Evolutionary conservation across 2,888 invertebrate species (phyloP).

Genomic region (Seira ritae): DNA sequence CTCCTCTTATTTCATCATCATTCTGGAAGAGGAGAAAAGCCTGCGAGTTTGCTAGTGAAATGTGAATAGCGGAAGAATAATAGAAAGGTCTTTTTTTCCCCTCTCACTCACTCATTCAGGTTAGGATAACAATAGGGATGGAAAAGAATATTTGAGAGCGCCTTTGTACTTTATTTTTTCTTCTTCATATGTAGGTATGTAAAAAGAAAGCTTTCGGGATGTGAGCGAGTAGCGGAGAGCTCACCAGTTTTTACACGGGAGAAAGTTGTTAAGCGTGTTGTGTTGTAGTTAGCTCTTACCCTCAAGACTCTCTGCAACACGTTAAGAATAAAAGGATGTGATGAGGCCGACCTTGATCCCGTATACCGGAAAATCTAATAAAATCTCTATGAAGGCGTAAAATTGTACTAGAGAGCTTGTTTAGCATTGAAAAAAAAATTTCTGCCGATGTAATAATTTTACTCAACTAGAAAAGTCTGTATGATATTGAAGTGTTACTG

Average conservation of each 20-base stretch:
- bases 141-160: background rate
- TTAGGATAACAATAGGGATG: background rate
- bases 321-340: constrained; percentile 50
- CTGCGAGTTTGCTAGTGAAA: background rate
- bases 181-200: background rate
- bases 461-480: no score
- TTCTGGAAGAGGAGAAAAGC: background rate
- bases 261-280: constrained; percentile 1
- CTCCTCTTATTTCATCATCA: background rate
- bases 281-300: background rate
- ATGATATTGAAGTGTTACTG: no score
- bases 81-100: background rate
- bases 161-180: background rate
- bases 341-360: constrained; percentile 50
- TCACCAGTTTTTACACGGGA: background rate
- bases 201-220: background rate
- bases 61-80: background rate
- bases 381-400: constrained; percentile 57
- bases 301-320: constrained; percentile 1
- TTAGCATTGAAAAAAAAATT: background rate
- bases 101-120: background rate
- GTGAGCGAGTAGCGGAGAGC: constrained; percentile 6
- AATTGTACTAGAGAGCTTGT: background rate
- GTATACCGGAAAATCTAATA: constrained; percentile 56
- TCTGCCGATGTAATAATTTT: no score